These are phyloP conservation scores for Moxostoma hubbsi DNA, from an alignment of 2,797 vertebrate genomes.

Conservation along the genomic window DNA sequence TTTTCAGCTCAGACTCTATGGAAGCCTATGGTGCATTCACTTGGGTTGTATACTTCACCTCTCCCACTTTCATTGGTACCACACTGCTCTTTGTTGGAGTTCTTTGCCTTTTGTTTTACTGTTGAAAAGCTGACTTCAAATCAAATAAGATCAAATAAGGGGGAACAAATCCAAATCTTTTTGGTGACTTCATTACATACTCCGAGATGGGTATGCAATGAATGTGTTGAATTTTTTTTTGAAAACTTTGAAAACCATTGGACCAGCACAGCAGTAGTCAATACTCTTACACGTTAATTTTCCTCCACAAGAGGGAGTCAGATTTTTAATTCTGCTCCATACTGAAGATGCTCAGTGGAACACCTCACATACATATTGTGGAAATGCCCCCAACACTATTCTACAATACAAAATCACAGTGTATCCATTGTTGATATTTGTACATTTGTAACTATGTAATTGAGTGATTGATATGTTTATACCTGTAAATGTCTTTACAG, in stretches of 20 bases:
- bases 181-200: neutral
- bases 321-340: neutral
- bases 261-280: neutral
- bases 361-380: neutral
- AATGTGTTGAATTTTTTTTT: neutral
- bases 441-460: too few species aligned
- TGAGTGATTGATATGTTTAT: too few species aligned
- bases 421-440: too few species aligned
- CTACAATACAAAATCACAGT: too few species aligned
- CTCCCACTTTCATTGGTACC: neutral
- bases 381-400: too few species aligned
- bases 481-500: too few species aligned
- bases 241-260: neutral
- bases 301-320: conserved; percentile 39
- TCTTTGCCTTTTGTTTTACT: neutral
- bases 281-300: neutral
- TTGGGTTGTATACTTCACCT: neutral
- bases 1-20: neutral
- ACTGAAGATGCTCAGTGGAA: neutral
- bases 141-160: neutral
- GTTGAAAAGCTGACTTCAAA: neutral
- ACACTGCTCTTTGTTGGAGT: conserved; percentile 7
- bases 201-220: too few species aligned
- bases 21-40: neutral
- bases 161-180: neutral